phyloP scores from a whole-genome alignment of 2,888 invertebrate species.

The Luperina testacea region DNA sequence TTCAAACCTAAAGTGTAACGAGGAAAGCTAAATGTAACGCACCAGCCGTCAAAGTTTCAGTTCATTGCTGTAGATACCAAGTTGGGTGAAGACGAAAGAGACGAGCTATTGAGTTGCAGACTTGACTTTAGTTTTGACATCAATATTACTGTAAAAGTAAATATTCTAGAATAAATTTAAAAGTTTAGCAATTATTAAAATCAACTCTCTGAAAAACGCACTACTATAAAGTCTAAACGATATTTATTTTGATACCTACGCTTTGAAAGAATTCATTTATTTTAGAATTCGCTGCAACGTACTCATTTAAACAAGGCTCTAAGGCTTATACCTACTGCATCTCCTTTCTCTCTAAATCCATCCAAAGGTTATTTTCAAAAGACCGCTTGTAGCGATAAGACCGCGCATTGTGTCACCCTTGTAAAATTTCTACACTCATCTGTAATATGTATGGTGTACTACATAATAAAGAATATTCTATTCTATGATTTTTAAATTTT shows the following conservation, averaged over 20 bases:
- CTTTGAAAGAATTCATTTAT: neutral
- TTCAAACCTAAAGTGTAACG: slow-evolving; percentile 15
- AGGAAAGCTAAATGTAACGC: slow-evolving; percentile 34
- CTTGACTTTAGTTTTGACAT: slow-evolving; percentile 12
- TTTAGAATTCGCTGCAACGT: neutral
- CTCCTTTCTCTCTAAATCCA: neutral
- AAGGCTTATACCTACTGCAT: neutral
- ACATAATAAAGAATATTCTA: neutral
- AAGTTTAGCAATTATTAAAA: neutral
- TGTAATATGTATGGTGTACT: neutral
- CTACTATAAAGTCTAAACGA: neutral
- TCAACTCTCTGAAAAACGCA: neutral
- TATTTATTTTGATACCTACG: no score
- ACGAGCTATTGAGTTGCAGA: slow-evolving; percentile 27
- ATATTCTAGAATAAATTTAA: slow-evolving; percentile 17
- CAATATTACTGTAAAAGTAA: neutral
- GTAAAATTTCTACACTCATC: neutral
- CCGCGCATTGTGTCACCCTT: neutral
- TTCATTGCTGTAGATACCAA: slow-evolving; percentile 33
- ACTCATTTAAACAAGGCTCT: neutral
- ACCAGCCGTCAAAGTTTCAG: slow-evolving; percentile 46
- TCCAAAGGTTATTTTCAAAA: neutral
- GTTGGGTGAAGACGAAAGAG: slow-evolving; percentile 20
- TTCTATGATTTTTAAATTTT: neutral
- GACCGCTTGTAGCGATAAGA: no score